Base-by-base conservation (phyloP, 2,797 vertebrate genomes). In the Astyanax mexicanus region DNA sequence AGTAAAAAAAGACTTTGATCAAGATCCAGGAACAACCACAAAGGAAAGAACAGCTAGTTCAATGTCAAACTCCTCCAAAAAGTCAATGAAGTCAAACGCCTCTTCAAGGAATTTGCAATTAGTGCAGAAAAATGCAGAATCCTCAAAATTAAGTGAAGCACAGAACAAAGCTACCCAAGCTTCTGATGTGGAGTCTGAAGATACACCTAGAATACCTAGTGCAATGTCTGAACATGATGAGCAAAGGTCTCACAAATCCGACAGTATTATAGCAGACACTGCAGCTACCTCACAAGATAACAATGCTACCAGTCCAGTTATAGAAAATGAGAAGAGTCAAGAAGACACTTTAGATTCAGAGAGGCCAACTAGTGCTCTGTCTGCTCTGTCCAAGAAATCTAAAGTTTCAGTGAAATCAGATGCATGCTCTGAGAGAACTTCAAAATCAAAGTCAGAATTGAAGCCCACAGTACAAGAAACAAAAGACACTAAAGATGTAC, bases 241-340 rank as follows among this genome's bases (percentile, higher is more conserved):
- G 73, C 19, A 60, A 73, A 60, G 65, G 42, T n/a, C n/a, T n/a
- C n/a, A 57, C 19, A 76, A 52, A 62, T 55, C 77, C 68, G 86
- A 86, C 74, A 72, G 75, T 64, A 88, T 74, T 38, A 85, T 89
- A 29, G 60, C 75, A 27, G 85, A 84, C 40, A 88, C 44, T 54
- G 72, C 57, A 40, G 85, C 82, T 40, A 69, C 61, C 19, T 19
- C 81, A 40, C 29, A 51, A 67, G 23, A 21, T 57, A 40, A n/a
- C n/a, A n/a, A n/a, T 42, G 13, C 23, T 72, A 29, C 38, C 74
- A 71, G 19, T 25, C 7, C 40, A 11, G 42, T 55, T 52, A 42
- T 35, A 45, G 45, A 55, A 44, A 62, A 38, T 19, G 45, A 55
- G 44, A 62, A 38, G 19, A 29, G 6, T 57, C 11, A 44, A 40